Conservation (phyloP, 2,888 invertebrate species). For the Patella ulyssiponensis region DNA sequence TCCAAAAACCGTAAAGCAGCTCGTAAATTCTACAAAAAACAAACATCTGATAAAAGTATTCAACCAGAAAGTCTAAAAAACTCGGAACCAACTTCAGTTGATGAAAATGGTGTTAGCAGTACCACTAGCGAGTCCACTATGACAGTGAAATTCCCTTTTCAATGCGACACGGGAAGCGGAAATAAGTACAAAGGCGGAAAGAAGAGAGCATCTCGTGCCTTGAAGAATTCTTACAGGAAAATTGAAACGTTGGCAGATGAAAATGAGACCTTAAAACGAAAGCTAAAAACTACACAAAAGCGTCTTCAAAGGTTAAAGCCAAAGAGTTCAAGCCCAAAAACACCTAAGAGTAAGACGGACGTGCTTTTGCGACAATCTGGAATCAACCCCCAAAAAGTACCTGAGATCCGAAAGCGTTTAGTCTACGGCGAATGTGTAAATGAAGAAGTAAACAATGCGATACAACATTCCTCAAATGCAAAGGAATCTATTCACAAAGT, state of each 20-base stretch:
- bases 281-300: neutral
- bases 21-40: too few species aligned
- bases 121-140: neutral
- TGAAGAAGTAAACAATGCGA: too few species aligned
- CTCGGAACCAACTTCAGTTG: neutral
- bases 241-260: neutral
- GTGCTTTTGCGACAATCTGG: too few species aligned
- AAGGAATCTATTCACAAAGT: too few species aligned
- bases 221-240: neutral
- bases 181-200: neutral
- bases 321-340: too few species aligned
- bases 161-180: neutral
- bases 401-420: too few species aligned
- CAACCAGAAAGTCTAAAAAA: neutral
- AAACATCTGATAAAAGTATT: neutral
- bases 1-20: neutral
- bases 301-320: neutral
- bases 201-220: neutral
- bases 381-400: too few species aligned
- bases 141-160: neutral
- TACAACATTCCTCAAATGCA: too few species aligned
- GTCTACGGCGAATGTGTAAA: too few species aligned
- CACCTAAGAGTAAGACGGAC: too few species aligned
- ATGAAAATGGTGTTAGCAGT: constrained; percentile 10
- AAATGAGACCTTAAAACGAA: too few species aligned